These are phyloP conservation scores for Solenopsis invicta DNA, from an alignment of 1,140 invertebrate species.

Conservation along the genomic window DNA sequence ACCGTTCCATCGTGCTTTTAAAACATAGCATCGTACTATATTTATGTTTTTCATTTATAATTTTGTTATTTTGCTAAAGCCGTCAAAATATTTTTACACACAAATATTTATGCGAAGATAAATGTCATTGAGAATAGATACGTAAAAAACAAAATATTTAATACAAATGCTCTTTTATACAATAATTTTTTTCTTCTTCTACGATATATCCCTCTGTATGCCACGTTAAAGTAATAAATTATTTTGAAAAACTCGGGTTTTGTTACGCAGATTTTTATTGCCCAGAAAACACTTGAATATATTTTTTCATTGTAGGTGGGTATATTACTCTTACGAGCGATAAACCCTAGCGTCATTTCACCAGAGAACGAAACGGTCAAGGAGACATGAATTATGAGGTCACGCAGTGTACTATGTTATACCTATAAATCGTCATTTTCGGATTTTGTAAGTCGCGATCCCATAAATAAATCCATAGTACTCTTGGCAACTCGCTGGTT, in stretches of 20 bases:
- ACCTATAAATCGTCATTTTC: constrained; percentile 58
- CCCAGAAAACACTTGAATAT: background rate
- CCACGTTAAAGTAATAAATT: background rate
- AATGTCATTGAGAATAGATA: background rate
- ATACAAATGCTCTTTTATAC: background rate
- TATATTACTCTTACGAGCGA: constrained; percentile 38
- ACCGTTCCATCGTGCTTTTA: background rate
- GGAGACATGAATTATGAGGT: constrained; percentile 56
- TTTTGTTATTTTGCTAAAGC: background rate
- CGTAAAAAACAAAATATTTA: background rate
- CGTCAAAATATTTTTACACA: background rate
- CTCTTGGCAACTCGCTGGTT: constrained; percentile 26
- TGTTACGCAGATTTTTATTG: constrained; percentile 17
- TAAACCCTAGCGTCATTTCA: constrained; percentile 47
- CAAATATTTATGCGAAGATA: background rate
- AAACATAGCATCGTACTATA: background rate
- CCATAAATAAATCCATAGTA: constrained; percentile 71
- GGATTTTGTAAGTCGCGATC: constrained; percentile 50
- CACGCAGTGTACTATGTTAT: constrained; percentile 40
- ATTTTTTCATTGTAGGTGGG: constrained; percentile 31
- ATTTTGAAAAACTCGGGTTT: constrained; percentile 6
- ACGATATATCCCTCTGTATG: background rate
- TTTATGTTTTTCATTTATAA: background rate
- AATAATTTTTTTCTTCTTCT: background rate
- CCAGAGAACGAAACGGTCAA: constrained; percentile 47